Evolutionary conservation across 2,797 vertebrate species (phyloP).

Genomic region (Notolepis coatsorum): DNA sequence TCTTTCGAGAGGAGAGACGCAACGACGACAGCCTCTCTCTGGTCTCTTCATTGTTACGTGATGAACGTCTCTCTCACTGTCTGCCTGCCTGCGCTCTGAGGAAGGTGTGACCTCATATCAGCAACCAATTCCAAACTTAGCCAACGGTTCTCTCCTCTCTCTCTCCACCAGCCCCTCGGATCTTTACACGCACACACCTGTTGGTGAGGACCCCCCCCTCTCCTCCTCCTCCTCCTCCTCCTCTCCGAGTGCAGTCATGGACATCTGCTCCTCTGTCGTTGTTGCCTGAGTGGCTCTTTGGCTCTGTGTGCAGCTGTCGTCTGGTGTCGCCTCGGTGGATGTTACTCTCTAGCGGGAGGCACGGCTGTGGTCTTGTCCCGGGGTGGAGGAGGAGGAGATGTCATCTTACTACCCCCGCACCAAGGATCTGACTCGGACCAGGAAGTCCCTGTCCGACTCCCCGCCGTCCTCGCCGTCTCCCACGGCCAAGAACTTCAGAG

Average conservation of each 20-base stretch:
- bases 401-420: slow-evolving; percentile 90
- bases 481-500: slow-evolving; percentile 93
- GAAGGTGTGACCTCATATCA: too few species aligned
- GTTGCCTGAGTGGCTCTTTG: slow-evolving; percentile 50
- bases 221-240: too few species aligned
- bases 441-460: slow-evolving; percentile 92
- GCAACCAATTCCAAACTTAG: too few species aligned
- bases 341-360: slow-evolving; percentile 35
- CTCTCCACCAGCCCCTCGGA: too few species aligned
- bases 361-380: too few species aligned
- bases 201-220: slow-evolving; percentile 63
- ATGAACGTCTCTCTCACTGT: too few species aligned
- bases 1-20: not conserved
- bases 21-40: not conserved
- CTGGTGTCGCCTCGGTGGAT: slow-evolving; percentile 37
- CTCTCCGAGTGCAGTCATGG: slow-evolving; percentile 64
- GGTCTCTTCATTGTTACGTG: not conserved
- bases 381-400: slow-evolving; percentile 75
- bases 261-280: slow-evolving; percentile 53
- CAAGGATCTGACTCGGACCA: slow-evolving; percentile 92
- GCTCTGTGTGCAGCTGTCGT: slow-evolving; percentile 42
- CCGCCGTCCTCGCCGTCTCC: slow-evolving; percentile 93
- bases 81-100: not conserved
- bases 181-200: too few species aligned
- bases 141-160: too few species aligned